Base-by-base conservation (phyloP, 2,113 vertebrate species). In the Nicator chloris region DNA sequence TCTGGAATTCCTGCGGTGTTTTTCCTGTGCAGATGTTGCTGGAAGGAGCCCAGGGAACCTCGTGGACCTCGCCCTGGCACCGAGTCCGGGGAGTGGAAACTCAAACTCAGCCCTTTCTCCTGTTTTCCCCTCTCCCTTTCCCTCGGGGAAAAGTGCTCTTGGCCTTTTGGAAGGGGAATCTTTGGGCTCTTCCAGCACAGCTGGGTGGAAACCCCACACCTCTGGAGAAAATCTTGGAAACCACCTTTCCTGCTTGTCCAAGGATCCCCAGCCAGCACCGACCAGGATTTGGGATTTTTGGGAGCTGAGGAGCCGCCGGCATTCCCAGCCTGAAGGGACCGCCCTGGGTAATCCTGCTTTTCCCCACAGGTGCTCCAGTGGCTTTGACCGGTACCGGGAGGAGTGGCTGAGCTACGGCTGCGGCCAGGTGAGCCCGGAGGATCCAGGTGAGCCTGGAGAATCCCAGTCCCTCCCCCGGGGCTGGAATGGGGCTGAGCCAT, bases 341-440 rank as follows among this genome's bases (percentile, higher is more conserved):
- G n/a, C n/a, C 42, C 2, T 0, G 35, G 33, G 39, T 35, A 4
- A 59, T 4, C 3, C 50, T 14, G 10, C 6, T 39, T 35, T 37
- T 75, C 66, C n/a, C 82, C 20, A 1, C 97, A 99, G 99, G 76
- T 99, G 99, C 68, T 99, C 99, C 85, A 99, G 99, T 15, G 99
- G 99, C 18, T 99, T 99, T 42, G 99, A 99, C 87, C 97, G 99
- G 4, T 97, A 99, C 63, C 98, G 99, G 30, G 98, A 99, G 92
- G 99, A 99, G 94, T 99, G 99, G 99, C 64, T 99, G 78, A 97
- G 99, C 60, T 98, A 99, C 2, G 98, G 98, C 97, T 99, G 99
- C 18, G 97, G 97, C 30, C 98, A 98, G 99, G 99, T 99, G 45
- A 97, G 97, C 15, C 31, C 2, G 4, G 24, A 1, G 13, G 3